phyloP scores from a whole-genome alignment of 2,113 vertebrate species.

The Dicerorhinus sumatrensis region DNA sequence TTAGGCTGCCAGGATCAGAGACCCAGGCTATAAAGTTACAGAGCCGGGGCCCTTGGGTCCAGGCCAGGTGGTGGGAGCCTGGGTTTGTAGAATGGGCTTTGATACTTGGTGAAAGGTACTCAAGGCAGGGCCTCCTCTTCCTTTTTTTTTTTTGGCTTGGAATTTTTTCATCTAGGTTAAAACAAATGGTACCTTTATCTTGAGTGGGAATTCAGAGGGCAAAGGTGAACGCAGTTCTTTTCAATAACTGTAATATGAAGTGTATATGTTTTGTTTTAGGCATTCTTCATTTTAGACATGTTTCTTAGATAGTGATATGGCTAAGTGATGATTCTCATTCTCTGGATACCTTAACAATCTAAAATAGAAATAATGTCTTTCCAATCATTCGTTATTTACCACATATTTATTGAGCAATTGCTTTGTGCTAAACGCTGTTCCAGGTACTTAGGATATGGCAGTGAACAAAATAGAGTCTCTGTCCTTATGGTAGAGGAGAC shows the following conservation, averaged over 20 bases:
- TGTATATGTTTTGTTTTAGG: neutral
- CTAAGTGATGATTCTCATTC: neutral
- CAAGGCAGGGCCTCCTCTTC: no score
- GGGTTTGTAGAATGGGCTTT: neutral
- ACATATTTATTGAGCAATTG: neutral
- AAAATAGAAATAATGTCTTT: neutral
- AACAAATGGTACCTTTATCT: neutral
- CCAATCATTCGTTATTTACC: neutral
- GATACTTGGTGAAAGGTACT: neutral
- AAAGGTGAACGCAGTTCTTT: neutral
- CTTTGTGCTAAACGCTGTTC: neutral
- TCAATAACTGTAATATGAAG: neutral
- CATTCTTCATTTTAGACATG: neutral
- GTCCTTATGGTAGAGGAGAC: neutral
- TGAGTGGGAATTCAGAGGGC: neutral
- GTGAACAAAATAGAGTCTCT: neutral
- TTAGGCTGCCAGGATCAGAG: neutral
- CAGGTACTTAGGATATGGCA: neutral
- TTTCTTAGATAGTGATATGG: neutral
- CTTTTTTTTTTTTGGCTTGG: neutral
- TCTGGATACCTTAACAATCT: neutral
- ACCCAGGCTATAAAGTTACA: fast-evolving
- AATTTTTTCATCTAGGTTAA: neutral
- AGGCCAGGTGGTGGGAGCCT: neutral
- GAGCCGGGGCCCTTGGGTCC: no score